Percentiles rank a stretch among this genome's conserved stretches.
These are phyloP conservation scores for Delichon dasypus DNA, from an alignment of 2,797 vertebrate species.

Conservation along the genomic window DNA sequence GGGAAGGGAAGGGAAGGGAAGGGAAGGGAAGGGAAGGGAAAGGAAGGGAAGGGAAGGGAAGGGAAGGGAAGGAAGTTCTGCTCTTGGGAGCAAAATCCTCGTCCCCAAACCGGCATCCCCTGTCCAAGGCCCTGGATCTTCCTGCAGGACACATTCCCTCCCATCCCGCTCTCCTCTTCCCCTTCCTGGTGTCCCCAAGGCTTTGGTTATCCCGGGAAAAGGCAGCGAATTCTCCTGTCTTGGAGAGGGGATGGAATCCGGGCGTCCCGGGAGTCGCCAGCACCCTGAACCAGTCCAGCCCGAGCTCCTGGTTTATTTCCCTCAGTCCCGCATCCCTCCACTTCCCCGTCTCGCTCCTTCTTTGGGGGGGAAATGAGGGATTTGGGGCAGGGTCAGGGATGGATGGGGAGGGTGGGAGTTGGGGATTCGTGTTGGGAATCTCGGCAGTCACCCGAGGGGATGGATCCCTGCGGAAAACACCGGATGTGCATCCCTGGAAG, in stretches of 20 bases:
- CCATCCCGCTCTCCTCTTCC: neutral
- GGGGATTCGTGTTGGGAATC: neutral
- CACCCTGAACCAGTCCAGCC: neutral
- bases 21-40: no score
- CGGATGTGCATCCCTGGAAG: neutral
- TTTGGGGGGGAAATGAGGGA: neutral
- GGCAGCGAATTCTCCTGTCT: accelerated
- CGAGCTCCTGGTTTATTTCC: neutral
- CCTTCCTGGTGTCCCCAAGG: neutral
- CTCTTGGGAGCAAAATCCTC: neutral
- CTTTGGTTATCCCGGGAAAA: neutral
- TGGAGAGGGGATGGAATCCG: neutral
- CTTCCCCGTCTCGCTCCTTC: accelerated
- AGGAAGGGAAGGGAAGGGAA: neutral
- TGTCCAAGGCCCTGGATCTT: neutral
- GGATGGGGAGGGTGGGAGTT: neutral
- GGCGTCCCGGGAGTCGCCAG: neutral
- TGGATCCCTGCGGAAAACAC: neutral
- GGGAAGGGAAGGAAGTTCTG: no score
- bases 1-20: neutral
- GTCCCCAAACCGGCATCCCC: neutral
- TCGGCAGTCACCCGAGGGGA: neutral
- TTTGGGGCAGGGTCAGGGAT: neutral
- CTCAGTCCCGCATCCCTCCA: neutral
- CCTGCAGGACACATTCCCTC: neutral